A percentile compares a stretch with the other conserved stretches of the same genome.
phyloP scores from a whole-genome alignment of 2,797 vertebrate genomes.

The Brachyalestes nurse region DNA sequence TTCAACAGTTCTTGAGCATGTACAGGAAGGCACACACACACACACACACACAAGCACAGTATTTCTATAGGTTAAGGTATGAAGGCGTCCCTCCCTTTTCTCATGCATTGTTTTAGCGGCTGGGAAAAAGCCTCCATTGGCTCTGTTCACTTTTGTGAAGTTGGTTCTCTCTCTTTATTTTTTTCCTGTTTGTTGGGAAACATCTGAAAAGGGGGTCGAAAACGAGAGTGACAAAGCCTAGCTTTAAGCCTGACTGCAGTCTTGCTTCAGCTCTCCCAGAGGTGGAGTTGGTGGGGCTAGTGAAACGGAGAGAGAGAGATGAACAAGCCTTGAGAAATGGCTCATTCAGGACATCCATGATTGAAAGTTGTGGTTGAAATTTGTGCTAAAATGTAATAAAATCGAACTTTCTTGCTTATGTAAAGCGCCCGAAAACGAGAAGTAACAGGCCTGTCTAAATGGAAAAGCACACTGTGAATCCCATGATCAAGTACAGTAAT shows the following conservation, averaged over 20 bases:
- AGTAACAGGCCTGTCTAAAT: background rate
- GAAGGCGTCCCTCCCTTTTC: slow-evolving; percentile 69
- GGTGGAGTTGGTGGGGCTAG: slow-evolving; percentile 51
- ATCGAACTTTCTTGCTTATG: too few relatives aligned
- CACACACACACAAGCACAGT: slow-evolving; percentile 44
- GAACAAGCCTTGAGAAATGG: slow-evolving; percentile 49
- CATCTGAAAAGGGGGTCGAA: slow-evolving; percentile 83
- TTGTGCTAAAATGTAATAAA: slow-evolving; percentile 5
- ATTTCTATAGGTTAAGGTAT: slow-evolving; percentile 78
- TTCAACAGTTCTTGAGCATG: background rate
- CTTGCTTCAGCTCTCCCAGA: slow-evolving; percentile 68
- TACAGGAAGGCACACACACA: slow-evolving; percentile 26
- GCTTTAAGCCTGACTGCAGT: slow-evolving; percentile 72
- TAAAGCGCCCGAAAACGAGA: too few relatives aligned
- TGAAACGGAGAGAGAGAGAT: background rate
- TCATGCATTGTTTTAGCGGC: slow-evolving; percentile 78
- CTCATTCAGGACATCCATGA: slow-evolving; percentile 50
- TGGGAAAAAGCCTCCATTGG: slow-evolving; percentile 75
- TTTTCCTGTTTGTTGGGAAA: slow-evolving; percentile 83
- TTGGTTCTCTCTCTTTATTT: slow-evolving; percentile 74
- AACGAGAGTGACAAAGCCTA: slow-evolving; percentile 74
- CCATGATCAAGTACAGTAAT: background rate
- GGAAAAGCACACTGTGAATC: slow-evolving; percentile 51
- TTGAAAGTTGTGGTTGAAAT: slow-evolving; percentile 58
- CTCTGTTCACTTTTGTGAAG: slow-evolving; percentile 79